These are phyloP conservation scores for Resseliella maxima DNA, from an alignment of 2,888 invertebrate genomes.

Conservation along the genomic window DNA sequence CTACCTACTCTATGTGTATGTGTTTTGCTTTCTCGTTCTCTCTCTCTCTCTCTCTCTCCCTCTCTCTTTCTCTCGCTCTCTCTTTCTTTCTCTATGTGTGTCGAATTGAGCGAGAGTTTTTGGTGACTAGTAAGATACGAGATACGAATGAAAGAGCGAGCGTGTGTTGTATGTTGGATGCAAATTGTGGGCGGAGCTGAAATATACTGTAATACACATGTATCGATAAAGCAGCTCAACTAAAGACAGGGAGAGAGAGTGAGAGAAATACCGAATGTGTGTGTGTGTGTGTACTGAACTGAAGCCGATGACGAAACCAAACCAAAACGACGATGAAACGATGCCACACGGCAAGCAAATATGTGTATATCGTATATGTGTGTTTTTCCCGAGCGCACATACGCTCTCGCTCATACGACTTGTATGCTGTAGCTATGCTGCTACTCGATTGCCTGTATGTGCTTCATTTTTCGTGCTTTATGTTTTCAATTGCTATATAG, in stretches of 20 bases:
- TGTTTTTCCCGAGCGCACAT: constrained; percentile 7
- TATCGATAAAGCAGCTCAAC: constrained; percentile 44
- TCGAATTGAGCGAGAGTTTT: background rate
- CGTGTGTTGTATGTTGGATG: too few relatives aligned
- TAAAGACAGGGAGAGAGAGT: background rate
- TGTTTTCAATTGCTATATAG: constrained; percentile 20
- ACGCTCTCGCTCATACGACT: constrained; percentile 10
- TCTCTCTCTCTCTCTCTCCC: too few relatives aligned
- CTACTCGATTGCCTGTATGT: background rate
- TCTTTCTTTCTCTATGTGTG: background rate
- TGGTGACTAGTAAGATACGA: background rate
- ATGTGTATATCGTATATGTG: background rate
- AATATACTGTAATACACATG: constrained; percentile 42
- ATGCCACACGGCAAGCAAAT: constrained; percentile 31
- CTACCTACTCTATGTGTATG: constrained; percentile 56
- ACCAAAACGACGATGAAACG: background rate
- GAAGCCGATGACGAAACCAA: background rate
- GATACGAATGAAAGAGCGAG: background rate
- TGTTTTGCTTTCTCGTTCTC: too few relatives aligned
- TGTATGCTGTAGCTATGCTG: background rate
- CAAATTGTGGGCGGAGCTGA: constrained; percentile 35
- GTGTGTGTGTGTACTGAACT: too few relatives aligned
- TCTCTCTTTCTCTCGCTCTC: too few relatives aligned
- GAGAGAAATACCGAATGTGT: background rate
- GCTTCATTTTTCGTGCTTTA: background rate